phyloP scores from a whole-genome alignment of 2,113 vertebrate species.

The Xenus cinereus region DNA sequence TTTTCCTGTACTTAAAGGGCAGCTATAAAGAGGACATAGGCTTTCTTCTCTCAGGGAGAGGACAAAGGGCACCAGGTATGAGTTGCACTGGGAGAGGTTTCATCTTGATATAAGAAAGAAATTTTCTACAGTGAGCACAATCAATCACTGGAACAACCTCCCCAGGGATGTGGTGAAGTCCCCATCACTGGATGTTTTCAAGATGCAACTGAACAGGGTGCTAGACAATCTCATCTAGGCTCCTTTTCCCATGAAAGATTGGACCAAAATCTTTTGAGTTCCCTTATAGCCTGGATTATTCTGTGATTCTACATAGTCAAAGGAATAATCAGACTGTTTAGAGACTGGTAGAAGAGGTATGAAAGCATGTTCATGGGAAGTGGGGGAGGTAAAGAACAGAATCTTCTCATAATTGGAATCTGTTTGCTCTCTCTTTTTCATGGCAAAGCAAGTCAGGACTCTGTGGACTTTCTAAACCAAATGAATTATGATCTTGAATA shows the following conservation, averaged over 20 bases:
- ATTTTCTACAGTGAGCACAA: neutral
- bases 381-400: neutral
- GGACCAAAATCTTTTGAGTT: neutral
- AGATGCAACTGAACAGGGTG: neutral
- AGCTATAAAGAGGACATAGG: neutral
- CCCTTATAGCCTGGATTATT: neutral
- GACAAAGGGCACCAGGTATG: neutral
- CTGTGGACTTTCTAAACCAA: conserved; percentile 42
- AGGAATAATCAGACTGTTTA: neutral
- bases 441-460: conserved; percentile 50
- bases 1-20: neutral
- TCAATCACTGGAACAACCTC: neutral
- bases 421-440: conserved; percentile 39
- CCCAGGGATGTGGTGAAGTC: neutral
- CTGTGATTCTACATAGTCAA: neutral
- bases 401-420: conserved; percentile 1
- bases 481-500: conserved; percentile 45
- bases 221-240: neutral
- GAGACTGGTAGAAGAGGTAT: neutral
- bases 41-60: neutral
- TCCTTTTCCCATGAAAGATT: neutral
- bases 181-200: neutral
- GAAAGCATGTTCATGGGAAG: neutral
- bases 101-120: neutral
- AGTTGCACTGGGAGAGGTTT: neutral